Evolutionary conservation across 2,888 invertebrate species (phyloP).

Genomic region (Leucania comma): DNA sequence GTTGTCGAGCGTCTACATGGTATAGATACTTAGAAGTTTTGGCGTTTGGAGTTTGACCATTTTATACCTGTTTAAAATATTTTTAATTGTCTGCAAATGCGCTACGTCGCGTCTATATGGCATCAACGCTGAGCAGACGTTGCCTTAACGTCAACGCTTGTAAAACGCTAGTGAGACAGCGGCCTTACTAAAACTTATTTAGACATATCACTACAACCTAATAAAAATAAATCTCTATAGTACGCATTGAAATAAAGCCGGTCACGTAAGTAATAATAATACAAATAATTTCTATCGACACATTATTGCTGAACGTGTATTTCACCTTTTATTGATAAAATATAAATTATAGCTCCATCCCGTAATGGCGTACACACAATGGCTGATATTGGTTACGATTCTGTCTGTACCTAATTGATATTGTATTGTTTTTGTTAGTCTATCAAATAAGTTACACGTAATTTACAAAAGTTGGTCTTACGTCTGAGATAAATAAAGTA

Average conservation of each 20-base stretch:
- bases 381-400: neutral
- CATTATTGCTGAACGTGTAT: slow-evolving; percentile 27
- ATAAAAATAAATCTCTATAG: neutral
- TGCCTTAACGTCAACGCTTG: no score
- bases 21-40: no score
- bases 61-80: no score
- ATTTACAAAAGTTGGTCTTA: neutral
- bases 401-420: neutral
- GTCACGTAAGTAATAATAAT: slow-evolving; percentile 24
- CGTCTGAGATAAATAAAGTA: neutral
- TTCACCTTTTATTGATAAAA: slow-evolving; percentile 20
- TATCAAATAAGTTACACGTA: neutral
- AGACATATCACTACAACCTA: no score
- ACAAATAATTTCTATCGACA: slow-evolving; percentile 25
- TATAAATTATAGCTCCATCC: slow-evolving; percentile 18
- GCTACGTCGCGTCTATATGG: no score
- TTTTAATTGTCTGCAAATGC: no score
- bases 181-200: no score
- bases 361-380: slow-evolving; percentile 13
- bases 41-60: no score
- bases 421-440: neutral
- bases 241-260: neutral
- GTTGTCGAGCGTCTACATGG: no score
- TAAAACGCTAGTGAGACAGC: no score
- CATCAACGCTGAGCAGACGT: no score